Evolutionary conservation across 2,888 invertebrate genomes (phyloP).

Genomic region (Syrphus vitripennis): DNA sequence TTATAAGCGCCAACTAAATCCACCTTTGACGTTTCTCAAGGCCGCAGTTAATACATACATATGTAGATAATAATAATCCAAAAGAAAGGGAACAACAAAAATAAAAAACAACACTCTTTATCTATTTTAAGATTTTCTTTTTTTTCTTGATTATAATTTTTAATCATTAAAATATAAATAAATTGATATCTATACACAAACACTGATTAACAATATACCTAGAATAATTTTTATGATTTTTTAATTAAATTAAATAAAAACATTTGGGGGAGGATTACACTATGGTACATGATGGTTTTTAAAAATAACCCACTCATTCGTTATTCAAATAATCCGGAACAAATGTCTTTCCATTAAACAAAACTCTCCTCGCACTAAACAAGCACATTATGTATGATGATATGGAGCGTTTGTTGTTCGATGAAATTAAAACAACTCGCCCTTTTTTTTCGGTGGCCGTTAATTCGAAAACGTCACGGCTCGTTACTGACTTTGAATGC

Average conservation of each 20-base stretch:
- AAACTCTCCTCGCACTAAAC: conserved; percentile 19
- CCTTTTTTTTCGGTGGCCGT: conserved; percentile 47
- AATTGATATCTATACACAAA: neutral
- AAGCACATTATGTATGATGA: neutral
- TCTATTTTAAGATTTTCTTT: conserved; percentile 44
- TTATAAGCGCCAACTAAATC: conserved; percentile 43
- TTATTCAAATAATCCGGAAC: conserved; percentile 36
- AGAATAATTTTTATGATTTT: conserved; percentile 28
- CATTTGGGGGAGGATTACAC: neutral
- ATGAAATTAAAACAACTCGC: conserved; percentile 14
- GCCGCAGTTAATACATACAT: neutral
- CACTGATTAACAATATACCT: neutral
- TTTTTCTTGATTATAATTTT: conserved; percentile 4
- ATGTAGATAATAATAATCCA: conserved; percentile 59
- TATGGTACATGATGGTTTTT: neutral
- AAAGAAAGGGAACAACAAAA: conserved; percentile 15
- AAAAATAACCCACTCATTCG: conserved; percentile 37
- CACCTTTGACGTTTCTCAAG: conserved; percentile 34
- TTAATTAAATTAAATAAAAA: conserved; percentile 4
- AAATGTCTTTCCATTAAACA: conserved; percentile 27
- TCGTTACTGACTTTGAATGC: conserved; percentile 56
- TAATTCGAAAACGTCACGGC: conserved; percentile 54
- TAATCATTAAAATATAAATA: conserved; percentile 22
- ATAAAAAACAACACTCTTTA: conserved; percentile 18
- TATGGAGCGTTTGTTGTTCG: neutral